Base-by-base conservation (phyloP, 2,888 invertebrate genomes). In the Listrodromus nycthemerus region DNA sequence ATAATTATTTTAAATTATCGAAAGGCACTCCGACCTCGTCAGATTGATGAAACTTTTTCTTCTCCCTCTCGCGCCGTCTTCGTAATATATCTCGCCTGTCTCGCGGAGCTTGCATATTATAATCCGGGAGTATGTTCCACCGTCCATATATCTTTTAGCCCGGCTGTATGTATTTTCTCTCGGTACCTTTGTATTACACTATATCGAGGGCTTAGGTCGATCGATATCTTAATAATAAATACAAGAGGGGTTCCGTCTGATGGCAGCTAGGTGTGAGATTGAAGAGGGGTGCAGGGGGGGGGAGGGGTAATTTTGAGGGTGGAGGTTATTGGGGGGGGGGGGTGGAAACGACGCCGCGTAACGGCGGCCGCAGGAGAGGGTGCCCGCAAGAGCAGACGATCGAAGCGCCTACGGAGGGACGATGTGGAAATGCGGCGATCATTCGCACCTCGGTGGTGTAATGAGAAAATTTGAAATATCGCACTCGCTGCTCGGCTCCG, bases 401-500 rank as follows among this genome's bases (percentile, higher is more conserved):
- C 75, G 85, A 45, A 66, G 66, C 61, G 63, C 33, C 70, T 52
- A 71, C 79, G 80, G 80, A 61, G 71, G 75, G 79, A 83, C 55
- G 83, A 76, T 79, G 74, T 81, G 82, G 79, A 70, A 84, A 86
- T 88, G 86, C 85, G 82, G 87, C 90, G 90, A 92, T 92, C 90
- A 92, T 93, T 93, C 93, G 91, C 93, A 92, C 93, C 93, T 92
- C 92, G 88, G 80, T 88, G 90, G 90, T 91, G 90, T 93, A 93
- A 93, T 93, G 93, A 93, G 93, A 93, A 93, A 93, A 93, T 93
- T 93, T 93, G 93, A 93, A 93, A 93, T 93, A 93, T 93, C 91
- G 91, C 92, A 90, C 87, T 86, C 88, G 87, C 86, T 88, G 88
- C 82, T 85, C 84, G 86, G 86, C 55, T 80, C 79, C 19, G 58